Base-by-base conservation (phyloP, 1,140 invertebrate species). In the Drosophila aff. region DNA sequence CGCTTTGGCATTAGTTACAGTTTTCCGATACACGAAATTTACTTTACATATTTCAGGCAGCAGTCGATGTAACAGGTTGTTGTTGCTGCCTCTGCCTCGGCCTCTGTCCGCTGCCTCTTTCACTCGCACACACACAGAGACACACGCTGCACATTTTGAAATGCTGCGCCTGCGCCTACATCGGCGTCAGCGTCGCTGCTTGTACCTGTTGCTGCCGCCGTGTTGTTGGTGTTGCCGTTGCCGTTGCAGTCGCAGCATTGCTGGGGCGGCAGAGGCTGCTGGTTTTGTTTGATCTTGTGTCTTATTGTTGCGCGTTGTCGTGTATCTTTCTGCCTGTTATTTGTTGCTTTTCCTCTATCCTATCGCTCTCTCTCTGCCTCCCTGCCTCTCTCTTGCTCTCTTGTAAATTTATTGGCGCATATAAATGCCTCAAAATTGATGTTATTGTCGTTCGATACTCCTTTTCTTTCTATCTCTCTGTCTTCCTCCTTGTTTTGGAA, bases 401-500 rank as follows among this genome's bases (percentile, higher is more conserved):
- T 77, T 31, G 64, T 85, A 79, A 82, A 89, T 89, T 89, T 89
- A 89, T 89, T 89, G 81, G 85, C 85, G 85, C 85, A 89, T 89
- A 89, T 89, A 89, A 90, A 89, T 89, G 81, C 85, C 85, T 89
- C 78, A 85, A 89, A 89, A 89, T 89, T 89, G 81, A 90, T 89
- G 85, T 89, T 89, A 89, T 90, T 89, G 85, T 89, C 85, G 83
- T 85, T 84, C 49, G 60, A 89, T 81, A 49, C 49, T 81, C 69
- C 79, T 65, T 67, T 64, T 46, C 61, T 36, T 16, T 28, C 40
- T 47, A 13, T 11, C 26, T 18, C 58, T 41, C 18, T 13, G 23
- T 16, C 23, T 62, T 89, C 84, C 84, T 89, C 66, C 66, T 84
- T 89, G 84, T 83, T 83, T 87, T 75, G 72, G 50, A 84, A 87